Conservation (phyloP, 2,888 invertebrate genomes). For the Tortrix viridana region DNA sequence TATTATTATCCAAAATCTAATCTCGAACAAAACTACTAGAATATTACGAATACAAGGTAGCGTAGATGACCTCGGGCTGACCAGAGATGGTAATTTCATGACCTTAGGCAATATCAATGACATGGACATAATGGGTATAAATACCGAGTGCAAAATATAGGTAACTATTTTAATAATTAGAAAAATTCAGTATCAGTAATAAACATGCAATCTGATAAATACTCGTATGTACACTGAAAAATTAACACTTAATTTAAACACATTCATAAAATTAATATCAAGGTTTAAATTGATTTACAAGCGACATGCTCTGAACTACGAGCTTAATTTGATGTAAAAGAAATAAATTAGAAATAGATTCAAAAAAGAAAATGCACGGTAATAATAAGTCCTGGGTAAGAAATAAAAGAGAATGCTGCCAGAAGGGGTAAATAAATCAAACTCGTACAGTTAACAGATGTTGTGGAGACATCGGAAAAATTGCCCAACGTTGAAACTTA, state of each 20-base stretch:
- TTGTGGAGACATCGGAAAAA: constrained; percentile 47
- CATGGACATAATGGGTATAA: constrained; percentile 7
- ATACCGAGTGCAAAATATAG: not conserved
- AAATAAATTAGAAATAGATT: too few species aligned
- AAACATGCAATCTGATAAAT: not conserved
- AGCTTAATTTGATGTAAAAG: too few species aligned
- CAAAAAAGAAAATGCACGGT: too few species aligned
- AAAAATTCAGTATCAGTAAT: not conserved
- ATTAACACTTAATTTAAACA: too few species aligned
- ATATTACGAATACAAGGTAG: constrained; percentile 20
- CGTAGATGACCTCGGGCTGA: constrained; percentile 26
- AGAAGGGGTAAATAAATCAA: constrained; percentile 22
- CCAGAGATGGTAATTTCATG: constrained; percentile 15
- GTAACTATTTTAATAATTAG: not conserved
- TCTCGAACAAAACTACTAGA: constrained; percentile 2
- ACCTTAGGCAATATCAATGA: constrained; percentile 31
- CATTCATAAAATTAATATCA: too few species aligned
- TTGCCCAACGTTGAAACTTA: constrained; percentile 45
- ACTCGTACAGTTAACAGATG: constrained; percentile 24
- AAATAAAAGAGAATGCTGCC: constrained; percentile 2
- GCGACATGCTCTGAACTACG: too few species aligned
- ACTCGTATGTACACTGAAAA: not conserved
- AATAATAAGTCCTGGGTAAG: too few species aligned
- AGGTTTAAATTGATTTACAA: too few species aligned
- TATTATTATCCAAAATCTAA: constrained; percentile 14